Percentiles rank a stretch among this genome's conserved stretches.
phyloP scores from a whole-genome alignment of 2,113 vertebrate species.

The Lasiurus borealis region DNA sequence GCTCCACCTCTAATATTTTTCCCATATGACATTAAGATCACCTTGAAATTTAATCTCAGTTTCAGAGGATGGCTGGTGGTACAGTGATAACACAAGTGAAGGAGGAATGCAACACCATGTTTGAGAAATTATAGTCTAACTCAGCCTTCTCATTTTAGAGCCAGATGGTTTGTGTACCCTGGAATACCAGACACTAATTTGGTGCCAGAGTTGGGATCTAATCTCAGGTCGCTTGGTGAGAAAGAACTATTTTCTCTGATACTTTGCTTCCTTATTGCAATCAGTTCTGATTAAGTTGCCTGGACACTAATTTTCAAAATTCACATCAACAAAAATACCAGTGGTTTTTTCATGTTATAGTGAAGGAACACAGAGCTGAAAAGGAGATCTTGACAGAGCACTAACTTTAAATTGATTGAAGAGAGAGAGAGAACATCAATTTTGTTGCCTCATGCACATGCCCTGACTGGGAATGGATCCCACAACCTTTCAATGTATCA shows the following conservation, averaged over 20 bases:
- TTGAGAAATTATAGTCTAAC: neutral
- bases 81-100: neutral
- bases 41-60: neutral
- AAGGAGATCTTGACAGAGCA: neutral
- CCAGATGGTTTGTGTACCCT: neutral
- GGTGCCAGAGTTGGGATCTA: neutral
- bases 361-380: neutral
- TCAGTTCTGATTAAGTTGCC: neutral
- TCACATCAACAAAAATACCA: neutral
- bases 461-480: neutral
- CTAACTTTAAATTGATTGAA: neutral
- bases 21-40: neutral
- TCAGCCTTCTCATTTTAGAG: neutral
- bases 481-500: neutral
- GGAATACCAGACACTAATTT: neutral
- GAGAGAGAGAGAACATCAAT: neutral
- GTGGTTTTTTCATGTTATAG: neutral
- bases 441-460: neutral
- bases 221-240: neutral
- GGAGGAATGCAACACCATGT: neutral
- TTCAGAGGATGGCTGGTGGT: neutral
- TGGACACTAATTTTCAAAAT: conserved; percentile 53
- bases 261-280: neutral
- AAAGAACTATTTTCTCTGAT: neutral
- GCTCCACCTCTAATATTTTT: neutral